Evolutionary conservation across 2,888 invertebrate genomes (phyloP), one percentile per base, ranked within the genome.

Genomic region (Platynereis dumerilii): DNA sequence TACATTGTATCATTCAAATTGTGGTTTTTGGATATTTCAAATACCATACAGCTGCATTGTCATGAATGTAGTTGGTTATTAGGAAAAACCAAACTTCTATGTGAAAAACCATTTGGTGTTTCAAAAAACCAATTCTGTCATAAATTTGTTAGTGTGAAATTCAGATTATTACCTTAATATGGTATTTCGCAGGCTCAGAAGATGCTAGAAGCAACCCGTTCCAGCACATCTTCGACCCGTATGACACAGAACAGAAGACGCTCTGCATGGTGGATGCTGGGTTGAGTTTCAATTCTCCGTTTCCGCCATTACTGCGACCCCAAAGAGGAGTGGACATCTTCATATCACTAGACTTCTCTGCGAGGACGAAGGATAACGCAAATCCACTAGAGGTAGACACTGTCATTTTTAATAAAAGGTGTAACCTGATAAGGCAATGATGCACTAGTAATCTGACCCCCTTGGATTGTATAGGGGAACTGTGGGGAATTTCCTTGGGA

Each of bases 181-280:
- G 34, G 7, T 12, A 34, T 7, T 34, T 7, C 34, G 12, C 34
- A 34, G 34, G 34, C 12, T 34, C 34, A 5, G 7, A 34, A 34
- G 34, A 34, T 7, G 34, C 34, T 7, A 34, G 34, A 34, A 34
- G 7, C 34, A 34, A 34, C 17, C 24, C 55, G 24, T 62, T 84
- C 69, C 81, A 83, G 69, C 85, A 83, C 29, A 75, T 80, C 22
- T 80, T 82, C 67, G 84, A 85, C 69, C 78, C 83, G 68, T 77
- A 82, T 59, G 81, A 83, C 7, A 83, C 84, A 22, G 77, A 78
- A 29, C 78, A 79, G 20, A 85, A 85, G 69, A 83, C 82, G 60
- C 72, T 85, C 53, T 85, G 83, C 74, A 78, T 86, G 72, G 86
- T 85, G 2, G 86, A 86, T 71, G 83, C 84, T 34, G 86, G 86